phyloP scores from a whole-genome alignment of 2,113 vertebrate species.

The Gavia stellata region DNA sequence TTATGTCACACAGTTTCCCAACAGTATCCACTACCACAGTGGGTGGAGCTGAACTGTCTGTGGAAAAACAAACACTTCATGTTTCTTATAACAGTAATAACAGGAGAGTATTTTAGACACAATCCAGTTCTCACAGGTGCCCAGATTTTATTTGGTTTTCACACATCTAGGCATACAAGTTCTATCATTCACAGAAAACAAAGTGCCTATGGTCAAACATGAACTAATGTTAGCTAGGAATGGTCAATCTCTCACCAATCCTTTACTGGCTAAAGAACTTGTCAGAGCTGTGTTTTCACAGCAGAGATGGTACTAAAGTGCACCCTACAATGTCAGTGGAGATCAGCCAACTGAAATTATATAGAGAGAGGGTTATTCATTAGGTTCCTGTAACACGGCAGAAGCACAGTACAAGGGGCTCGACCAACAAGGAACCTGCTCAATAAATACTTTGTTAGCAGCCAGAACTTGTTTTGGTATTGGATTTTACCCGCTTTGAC shows the following conservation, averaged over 20 bases:
- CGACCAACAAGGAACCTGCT: neutral
- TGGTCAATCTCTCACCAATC: neutral
- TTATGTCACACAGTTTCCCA: slow-evolving; percentile 70
- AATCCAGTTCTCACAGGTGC: neutral
- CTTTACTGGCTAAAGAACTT: neutral
- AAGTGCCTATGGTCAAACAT: neutral
- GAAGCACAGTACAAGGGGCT: neutral
- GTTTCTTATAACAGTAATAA: neutral
- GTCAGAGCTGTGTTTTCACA: neutral
- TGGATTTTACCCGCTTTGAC: neutral
- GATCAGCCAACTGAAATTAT: neutral
- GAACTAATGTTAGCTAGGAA: neutral
- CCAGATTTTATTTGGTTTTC: neutral
- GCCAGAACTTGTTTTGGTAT: neutral
- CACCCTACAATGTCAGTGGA: neutral
- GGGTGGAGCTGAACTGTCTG: slow-evolving; percentile 78
- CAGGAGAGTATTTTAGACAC: neutral
- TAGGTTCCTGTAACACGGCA: neutral
- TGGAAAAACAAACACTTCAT: slow-evolving; percentile 5
- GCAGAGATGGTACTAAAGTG: neutral
- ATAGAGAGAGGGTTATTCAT: neutral
- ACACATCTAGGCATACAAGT: neutral
- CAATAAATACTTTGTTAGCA: neutral
- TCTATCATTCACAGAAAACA: neutral
- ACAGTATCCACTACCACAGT: slow-evolving; percentile 80